A percentile compares a stretch with the other conserved stretches of the same genome.
Evolutionary conservation across 1,140 invertebrate species (phyloP).

Genomic region (Dendrolimus kikuchii): DNA sequence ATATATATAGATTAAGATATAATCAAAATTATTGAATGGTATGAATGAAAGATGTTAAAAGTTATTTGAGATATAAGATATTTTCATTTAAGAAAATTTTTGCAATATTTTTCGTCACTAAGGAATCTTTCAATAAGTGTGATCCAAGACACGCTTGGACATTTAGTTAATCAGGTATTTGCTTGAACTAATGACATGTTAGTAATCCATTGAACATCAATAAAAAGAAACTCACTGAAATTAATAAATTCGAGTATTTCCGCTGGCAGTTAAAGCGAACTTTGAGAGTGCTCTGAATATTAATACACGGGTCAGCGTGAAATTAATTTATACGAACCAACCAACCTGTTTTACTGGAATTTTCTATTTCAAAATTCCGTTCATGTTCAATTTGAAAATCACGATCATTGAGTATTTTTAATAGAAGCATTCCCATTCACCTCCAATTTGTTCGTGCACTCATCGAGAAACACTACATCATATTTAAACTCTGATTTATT

Average conservation of each 20-base stretch:
- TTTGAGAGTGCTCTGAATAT: slow-evolving; percentile 60
- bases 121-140: too few species aligned
- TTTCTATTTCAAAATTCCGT: slow-evolving; percentile 50
- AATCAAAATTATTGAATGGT: too few species aligned
- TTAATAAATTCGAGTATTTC: slow-evolving; percentile 57
- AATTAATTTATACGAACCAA: slow-evolving; percentile 60
- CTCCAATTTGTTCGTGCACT: neutral
- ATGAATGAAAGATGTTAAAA: too few species aligned
- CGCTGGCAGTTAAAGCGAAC: slow-evolving; percentile 42
- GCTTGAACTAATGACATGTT: slow-evolving; percentile 22
- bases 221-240: slow-evolving; percentile 34
- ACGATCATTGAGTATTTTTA: slow-evolving; percentile 29
- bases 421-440: neutral
- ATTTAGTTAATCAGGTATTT: too few species aligned
- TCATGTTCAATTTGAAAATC: slow-evolving; percentile 34
- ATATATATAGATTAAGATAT: too few species aligned
- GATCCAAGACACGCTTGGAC: too few species aligned
- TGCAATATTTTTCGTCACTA: slow-evolving; percentile 6
- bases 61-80: too few species aligned
- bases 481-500: too few species aligned
- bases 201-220: slow-evolving; percentile 20
- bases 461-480: neutral
- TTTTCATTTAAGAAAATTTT: too few species aligned
- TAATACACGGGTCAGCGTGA: slow-evolving; percentile 52
- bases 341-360: slow-evolving; percentile 41